Evolutionary conservation across 2,797 vertebrate species (phyloP), one percentile per base, ranked within the genome.

Genomic region (Takifugu rubripes): DNA sequence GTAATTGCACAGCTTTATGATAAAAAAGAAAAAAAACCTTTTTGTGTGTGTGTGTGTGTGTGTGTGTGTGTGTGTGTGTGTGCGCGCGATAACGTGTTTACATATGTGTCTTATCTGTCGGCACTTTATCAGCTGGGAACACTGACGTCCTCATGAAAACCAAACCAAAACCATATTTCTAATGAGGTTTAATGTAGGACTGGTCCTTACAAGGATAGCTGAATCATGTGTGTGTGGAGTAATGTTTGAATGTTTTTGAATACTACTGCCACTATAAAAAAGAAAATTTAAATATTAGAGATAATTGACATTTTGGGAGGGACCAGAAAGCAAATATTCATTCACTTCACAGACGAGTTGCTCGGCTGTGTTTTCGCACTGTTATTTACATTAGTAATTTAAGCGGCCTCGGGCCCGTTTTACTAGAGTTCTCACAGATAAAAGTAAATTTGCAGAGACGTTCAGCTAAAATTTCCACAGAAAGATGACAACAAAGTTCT

Each of bases 401-500:
- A 12, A 52, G 61, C 50, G 33, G 55, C 78, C 68, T 3, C 25
- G 59, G 70, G 71, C 29, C 55, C 12, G 14, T 66, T 65, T 80
- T 21, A 4, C 40, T 45, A 1, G 53, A 49, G 29, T 66, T 61
- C 5, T 33, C 42, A 59, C 46, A 42, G 25, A 27, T 61, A 52
- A 68, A 61, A 66, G 45, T 15, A 36, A 52, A 54, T 66, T 70
- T 74, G 26, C 52, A 54, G 36, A 16, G 36, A 40, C 1, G 10
- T 40, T 40, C 36, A 6, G 33, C 33, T 36, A 11, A 36, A 12
- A 11, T 36, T 12, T 36, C 10, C 81, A 84, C 91, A 31, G 31
- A 10, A 90, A 90, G 87, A 85, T 84, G 92, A 89, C 88, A 92
- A 65, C 64, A 47, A 65, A 43, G 49, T 8, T 27, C 71, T 84